These are phyloP conservation scores for Drosophila tanythrix DNA, from an alignment of 2,888 invertebrate genomes.

Conservation along the genomic window DNA sequence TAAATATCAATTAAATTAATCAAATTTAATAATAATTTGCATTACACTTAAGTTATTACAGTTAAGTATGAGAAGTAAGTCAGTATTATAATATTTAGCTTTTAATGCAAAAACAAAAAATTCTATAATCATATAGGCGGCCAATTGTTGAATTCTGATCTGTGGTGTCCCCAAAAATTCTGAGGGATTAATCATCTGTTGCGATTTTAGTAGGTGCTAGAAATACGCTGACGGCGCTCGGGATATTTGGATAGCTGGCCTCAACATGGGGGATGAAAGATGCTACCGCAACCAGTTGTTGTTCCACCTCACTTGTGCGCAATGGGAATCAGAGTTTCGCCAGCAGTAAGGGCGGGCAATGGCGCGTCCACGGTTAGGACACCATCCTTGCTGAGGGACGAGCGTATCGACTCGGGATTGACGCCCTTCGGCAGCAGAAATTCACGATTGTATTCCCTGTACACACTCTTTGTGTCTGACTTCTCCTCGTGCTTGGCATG, in stretches of 20 bases:
- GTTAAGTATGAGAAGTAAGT: constrained; percentile 80
- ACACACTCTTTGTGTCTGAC: constrained; percentile 97
- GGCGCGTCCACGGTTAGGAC: constrained; percentile 98
- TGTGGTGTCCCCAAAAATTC: neutral
- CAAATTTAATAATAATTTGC: constrained; percentile 79
- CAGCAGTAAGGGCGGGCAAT: constrained; percentile 89
- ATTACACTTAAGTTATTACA: constrained; percentile 77
- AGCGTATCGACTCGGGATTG: constrained; percentile 97
- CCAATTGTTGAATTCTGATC: constrained; percentile 32
- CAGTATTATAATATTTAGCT: constrained; percentile 73
- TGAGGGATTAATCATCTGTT: constrained; percentile 7
- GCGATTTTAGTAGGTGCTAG: constrained; percentile 47
- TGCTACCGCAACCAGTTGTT: constrained; percentile 8
- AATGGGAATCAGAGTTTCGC: constrained; percentile 85
- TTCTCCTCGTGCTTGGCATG: constrained; percentile 99
- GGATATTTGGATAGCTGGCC: constrained; percentile 26
- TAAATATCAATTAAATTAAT: constrained; percentile 80
- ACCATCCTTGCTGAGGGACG: constrained; percentile 97
- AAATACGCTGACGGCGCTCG: constrained; percentile 27
- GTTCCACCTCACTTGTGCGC: constrained; percentile 81
- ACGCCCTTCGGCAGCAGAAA: constrained; percentile 98
- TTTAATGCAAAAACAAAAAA: constrained; percentile 51
- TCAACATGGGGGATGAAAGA: constrained; percentile 11
- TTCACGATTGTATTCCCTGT: constrained; percentile 99
- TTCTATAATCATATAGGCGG: constrained; percentile 38